Evolutionary conservation across 2,113 vertebrate species (phyloP), one percentile per base, ranked within the genome.

Genomic region (Bostrychus sinensis): DNA sequence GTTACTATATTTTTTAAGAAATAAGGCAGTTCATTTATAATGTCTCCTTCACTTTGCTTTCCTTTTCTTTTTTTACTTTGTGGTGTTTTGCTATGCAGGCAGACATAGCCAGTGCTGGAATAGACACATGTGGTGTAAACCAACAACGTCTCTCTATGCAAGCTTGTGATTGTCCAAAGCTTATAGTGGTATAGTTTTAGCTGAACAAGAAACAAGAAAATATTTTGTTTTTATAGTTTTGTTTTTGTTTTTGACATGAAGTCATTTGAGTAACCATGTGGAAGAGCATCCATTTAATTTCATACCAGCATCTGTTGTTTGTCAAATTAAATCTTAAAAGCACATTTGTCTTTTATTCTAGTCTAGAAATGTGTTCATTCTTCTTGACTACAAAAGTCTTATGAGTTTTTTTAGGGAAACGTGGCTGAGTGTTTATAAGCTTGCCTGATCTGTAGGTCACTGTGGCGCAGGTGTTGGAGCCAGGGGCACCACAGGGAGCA

Each of bases 381-480:
- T n/a, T n/a, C n/a, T n/a, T n/a, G n/a, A n/a, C n/a, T n/a, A n/a
- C n/a, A n/a, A n/a, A n/a, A n/a, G 39, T 42, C 17, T 20, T 45
- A 3, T 45, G 42, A 22, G 7, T 4, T 45, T 17, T 20, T 17
- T 45, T 5, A 1, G n/a, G 42, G 42, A 14, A 4, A 6, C 19
- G n/a, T n/a, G 43, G 20, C 19, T 46, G 45, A 48, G 45, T 5
- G 16, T 28, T 53, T 30, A 11, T 17, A 32, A 30, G 53, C 34
- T 32, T 55, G 9, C 10, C 17, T 34, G 50, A 28, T 54, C 19
- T 74, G 41, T 12, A 5, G 64, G 39, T 28, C 10, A 26, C 13
- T 50, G 62, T 62, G 64, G 36, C 70, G 26, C 84, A 92, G 91
- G 96, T 99, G 88, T 91, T 98, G 92, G 97, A 99, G 71, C 90